phyloP scores from a whole-genome alignment of 2,888 invertebrate genomes.

The Anarsia innoxiella region DNA sequence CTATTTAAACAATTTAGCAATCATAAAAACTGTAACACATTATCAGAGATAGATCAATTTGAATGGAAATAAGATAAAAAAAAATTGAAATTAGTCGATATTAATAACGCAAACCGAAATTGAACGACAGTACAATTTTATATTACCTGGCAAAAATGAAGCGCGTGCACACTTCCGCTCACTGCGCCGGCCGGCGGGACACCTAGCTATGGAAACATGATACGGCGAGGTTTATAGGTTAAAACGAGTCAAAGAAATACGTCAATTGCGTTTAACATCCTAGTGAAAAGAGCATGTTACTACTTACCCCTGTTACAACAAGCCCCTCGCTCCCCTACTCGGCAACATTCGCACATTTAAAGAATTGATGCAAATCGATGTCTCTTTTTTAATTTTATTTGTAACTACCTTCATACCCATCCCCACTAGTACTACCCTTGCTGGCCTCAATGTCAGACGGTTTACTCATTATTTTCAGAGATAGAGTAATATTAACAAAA shows the following conservation, averaged over 20 bases:
- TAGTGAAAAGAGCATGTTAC: no score
- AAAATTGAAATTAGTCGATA: slow-evolving; percentile 14
- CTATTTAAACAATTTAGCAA: slow-evolving; percentile 15
- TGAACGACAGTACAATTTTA: slow-evolving; percentile 13
- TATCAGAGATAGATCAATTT: slow-evolving; percentile 11
- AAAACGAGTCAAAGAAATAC: slow-evolving; percentile 13
- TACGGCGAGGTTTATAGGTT: slow-evolving; percentile 10
- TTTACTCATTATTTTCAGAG: no score
- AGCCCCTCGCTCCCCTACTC: slow-evolving; percentile 2
- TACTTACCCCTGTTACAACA: slow-evolving; percentile 10
- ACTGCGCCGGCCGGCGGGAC: slow-evolving; percentile 7
- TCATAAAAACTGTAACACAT: slow-evolving; percentile 11
- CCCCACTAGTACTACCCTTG: no score
- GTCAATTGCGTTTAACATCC: slow-evolving; percentile 8
- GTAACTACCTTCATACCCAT: no score
- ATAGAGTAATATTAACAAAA: no score
- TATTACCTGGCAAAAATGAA: slow-evolving; percentile 1
- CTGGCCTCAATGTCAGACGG: no score
- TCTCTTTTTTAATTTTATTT: no score
- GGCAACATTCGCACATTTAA: no score
- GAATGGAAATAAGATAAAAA: slow-evolving; percentile 5
- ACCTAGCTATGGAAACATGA: slow-evolving; percentile 10
- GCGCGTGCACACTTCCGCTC: slow-evolving; percentile 9
- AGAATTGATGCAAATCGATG: no score
- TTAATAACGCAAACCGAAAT: slow-evolving; percentile 15